Conservation (phyloP, 1,140 invertebrate genomes). For the Nilaparvata lugens region DNA sequence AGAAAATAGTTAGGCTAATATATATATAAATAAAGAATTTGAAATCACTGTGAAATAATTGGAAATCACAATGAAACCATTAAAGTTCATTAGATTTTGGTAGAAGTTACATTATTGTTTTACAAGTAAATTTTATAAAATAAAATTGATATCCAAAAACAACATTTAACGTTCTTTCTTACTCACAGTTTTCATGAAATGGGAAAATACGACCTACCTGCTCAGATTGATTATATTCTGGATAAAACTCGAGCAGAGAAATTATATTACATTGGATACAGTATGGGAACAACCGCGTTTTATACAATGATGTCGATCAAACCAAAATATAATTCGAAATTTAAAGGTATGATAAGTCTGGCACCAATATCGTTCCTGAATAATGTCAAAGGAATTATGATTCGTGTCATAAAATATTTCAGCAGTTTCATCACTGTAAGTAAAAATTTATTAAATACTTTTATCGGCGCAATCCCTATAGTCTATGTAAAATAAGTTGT, state of each 20-base stretch:
- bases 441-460: not conserved
- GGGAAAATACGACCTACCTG: conserved; percentile 51
- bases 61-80: too few relatives aligned
- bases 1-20: too few relatives aligned
- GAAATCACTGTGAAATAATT: too few relatives aligned
- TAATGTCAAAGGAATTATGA: conserved; percentile 40
- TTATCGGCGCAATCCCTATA: not conserved
- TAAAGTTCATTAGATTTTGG: too few relatives aligned
- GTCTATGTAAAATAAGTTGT: too few relatives aligned
- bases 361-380: conserved; percentile 65
- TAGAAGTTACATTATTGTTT: too few relatives aligned
- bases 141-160: too few relatives aligned
- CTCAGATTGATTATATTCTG: conserved; percentile 50
- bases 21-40: too few relatives aligned
- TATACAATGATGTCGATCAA: conserved; percentile 48
- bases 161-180: too few relatives aligned
- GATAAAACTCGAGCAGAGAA: conserved; percentile 40
- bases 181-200: conserved; percentile 48
- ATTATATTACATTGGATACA: conserved; percentile 57
- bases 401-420: conserved; percentile 25
- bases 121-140: too few relatives aligned
- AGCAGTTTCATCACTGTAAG: conserved; percentile 10
- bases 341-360: conserved; percentile 50
- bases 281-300: conserved; percentile 57
- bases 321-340: conserved; percentile 55